A percentile compares a stretch with the other conserved stretches of the same genome.
phyloP scores from a whole-genome alignment of 2,113 vertebrate genomes.

The Ifrita kowaldi region DNA sequence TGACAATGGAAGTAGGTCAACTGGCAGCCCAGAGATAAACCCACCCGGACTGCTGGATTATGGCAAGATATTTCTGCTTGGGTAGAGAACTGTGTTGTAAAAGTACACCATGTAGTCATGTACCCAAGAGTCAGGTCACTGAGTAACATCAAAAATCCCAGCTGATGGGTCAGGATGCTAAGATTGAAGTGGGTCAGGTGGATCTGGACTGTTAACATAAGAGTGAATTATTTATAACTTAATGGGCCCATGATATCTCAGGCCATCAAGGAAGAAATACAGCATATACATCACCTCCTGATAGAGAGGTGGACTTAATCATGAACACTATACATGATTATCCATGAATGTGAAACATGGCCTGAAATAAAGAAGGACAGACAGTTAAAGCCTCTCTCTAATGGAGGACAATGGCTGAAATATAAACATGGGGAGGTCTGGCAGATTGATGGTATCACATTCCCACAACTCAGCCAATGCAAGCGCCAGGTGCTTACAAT shows the following conservation, averaged over 20 bases:
- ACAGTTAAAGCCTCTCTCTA: neutral
- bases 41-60: neutral
- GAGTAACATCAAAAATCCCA: neutral
- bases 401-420: neutral
- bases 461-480: neutral
- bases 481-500: accelerated
- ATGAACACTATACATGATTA: neutral
- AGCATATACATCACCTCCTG: neutral
- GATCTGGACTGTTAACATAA: neutral
- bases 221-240: neutral
- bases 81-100: neutral
- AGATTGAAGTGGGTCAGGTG: neutral
- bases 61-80: neutral
- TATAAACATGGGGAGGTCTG: neutral
- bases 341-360: neutral
- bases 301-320: neutral
- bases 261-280: neutral
- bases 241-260: neutral
- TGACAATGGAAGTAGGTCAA: neutral
- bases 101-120: neutral
- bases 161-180: neutral
- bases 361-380: neutral
- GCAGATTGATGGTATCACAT: neutral
- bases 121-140: neutral
- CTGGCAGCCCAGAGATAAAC: neutral